A percentile compares a stretch with the other conserved stretches of the same genome.
Conservation (phyloP, 2,888 invertebrate genomes). For the Aproaerema taeniolella region DNA sequence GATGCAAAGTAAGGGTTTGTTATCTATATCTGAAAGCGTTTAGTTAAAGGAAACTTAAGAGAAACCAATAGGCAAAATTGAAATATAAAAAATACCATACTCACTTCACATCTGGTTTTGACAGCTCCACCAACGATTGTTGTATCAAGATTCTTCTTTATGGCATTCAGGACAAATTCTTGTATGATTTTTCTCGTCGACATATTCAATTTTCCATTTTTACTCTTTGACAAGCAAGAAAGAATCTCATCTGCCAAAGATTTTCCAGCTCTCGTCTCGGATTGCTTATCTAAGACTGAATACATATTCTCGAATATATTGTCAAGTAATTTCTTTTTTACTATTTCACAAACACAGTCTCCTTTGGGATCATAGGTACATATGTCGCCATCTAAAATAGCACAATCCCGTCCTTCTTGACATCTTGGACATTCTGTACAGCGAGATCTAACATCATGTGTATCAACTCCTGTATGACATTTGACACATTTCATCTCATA, state of each 20-base stretch:
- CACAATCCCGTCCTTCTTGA: constrained; percentile 39
- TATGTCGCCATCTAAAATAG: constrained; percentile 31
- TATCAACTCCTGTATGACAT: constrained; percentile 51
- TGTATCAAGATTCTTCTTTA: constrained; percentile 58
- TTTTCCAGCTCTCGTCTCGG: constrained; percentile 43
- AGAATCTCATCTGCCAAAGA: constrained; percentile 47
- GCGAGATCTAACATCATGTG: constrained; percentile 40
- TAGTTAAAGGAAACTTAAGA: background rate
- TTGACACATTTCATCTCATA: constrained; percentile 37
- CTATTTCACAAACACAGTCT: constrained; percentile 53
- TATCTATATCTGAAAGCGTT: too few relatives aligned
- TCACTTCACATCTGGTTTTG: constrained; percentile 66
- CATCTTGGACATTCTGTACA: constrained; percentile 63
- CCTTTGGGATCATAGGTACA: constrained; percentile 37
- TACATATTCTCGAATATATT: constrained; percentile 70
- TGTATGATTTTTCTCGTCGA: constrained; percentile 48
- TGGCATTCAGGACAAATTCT: constrained; percentile 48
- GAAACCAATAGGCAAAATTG: background rate
- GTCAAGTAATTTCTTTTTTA: constrained; percentile 55
- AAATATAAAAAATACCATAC: constrained; percentile 5
- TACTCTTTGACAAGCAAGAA: constrained; percentile 45
- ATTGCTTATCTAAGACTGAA: constrained; percentile 47
- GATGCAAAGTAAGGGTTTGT: too few relatives aligned
- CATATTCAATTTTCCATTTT: constrained; percentile 54
- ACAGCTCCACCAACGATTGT: constrained; percentile 66